Percentiles rank a stretch among this genome's conserved stretches.
Evolutionary conservation across 2,888 invertebrate genomes (phyloP).

Genomic region (Archaeoteleia sp.): DNA sequence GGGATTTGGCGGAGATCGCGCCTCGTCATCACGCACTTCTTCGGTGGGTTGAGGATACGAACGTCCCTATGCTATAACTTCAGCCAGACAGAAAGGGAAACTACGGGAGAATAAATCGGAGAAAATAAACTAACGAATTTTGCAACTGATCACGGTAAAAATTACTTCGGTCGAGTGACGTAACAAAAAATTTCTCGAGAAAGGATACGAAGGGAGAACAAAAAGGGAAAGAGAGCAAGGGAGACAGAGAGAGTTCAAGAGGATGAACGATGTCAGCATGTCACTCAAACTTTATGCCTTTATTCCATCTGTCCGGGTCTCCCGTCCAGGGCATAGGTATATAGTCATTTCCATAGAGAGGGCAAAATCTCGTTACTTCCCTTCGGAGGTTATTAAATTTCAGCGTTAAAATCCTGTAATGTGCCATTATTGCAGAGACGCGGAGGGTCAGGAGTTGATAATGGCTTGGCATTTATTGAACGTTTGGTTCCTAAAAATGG

Average conservation of each 20-base stretch:
- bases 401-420: constrained; percentile 71
- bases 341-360: constrained; percentile 64
- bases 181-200: constrained; percentile 55
- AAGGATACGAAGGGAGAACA: constrained; percentile 18
- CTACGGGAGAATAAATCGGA: constrained; percentile 6
- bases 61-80: constrained; percentile 11
- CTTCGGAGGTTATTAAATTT: constrained; percentile 71
- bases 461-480: constrained; percentile 63
- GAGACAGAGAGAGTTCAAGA: constrained; percentile 49
- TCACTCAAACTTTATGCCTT: constrained; percentile 71
- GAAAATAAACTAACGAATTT: constrained; percentile 40
- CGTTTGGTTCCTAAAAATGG: constrained; percentile 46
- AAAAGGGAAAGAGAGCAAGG: constrained; percentile 56
- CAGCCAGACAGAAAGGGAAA: constrained; percentile 20
- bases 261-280: constrained; percentile 65
- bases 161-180: constrained; percentile 62
- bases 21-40: constrained; percentile 70
- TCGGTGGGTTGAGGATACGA: constrained; percentile 18
- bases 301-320: constrained; percentile 62
- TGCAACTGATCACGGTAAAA: constrained; percentile 53
- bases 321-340: constrained; percentile 50
- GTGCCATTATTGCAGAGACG: constrained; percentile 68
- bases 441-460: constrained; percentile 50
- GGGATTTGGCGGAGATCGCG: constrained; percentile 71
- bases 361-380: constrained; percentile 68